Conservation (phyloP, 2,797 vertebrate genomes). For the Semaprochilodus insignis region DNA sequence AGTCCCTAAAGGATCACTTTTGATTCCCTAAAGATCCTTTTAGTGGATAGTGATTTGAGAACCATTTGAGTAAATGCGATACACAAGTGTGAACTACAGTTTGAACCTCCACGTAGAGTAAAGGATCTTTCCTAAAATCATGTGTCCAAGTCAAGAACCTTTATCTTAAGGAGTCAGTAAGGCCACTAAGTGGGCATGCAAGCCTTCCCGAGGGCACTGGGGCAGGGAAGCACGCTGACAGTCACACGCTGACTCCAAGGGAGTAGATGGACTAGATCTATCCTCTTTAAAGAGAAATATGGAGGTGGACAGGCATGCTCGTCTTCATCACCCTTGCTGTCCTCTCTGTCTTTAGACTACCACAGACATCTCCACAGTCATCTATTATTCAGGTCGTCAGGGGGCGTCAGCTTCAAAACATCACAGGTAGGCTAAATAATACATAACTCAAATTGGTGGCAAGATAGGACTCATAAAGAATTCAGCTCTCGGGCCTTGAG, state of each 20-base stretch:
- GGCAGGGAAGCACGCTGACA: background rate
- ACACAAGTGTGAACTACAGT: background rate
- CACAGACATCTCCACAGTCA: constrained; percentile 19
- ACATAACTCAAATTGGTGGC: constrained; percentile 34
- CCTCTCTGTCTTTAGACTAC: constrained; percentile 9
- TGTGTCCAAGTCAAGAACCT: background rate
- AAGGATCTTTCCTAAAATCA: background rate
- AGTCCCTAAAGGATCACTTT: no score
- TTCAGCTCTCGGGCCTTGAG: background rate
- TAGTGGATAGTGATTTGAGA: no score
- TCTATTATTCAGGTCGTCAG: constrained; percentile 39
- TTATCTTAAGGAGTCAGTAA: background rate
- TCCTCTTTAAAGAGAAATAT: constrained; percentile 31
- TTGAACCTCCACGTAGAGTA: background rate
- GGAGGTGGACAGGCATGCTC: constrained; percentile 9
- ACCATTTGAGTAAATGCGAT: no score
- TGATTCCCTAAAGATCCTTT: no score
- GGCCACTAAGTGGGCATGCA: background rate
- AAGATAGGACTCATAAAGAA: constrained; percentile 39
- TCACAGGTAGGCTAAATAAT: constrained; percentile 50
- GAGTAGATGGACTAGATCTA: constrained; percentile 4
- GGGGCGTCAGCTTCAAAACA: constrained; percentile 39
- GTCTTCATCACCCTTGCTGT: constrained; percentile 32
- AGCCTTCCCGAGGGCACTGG: background rate
- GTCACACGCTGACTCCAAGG: background rate